Base-by-base conservation (phyloP, 2,888 invertebrate genomes). In the Athripsodes cinereus region DNA sequence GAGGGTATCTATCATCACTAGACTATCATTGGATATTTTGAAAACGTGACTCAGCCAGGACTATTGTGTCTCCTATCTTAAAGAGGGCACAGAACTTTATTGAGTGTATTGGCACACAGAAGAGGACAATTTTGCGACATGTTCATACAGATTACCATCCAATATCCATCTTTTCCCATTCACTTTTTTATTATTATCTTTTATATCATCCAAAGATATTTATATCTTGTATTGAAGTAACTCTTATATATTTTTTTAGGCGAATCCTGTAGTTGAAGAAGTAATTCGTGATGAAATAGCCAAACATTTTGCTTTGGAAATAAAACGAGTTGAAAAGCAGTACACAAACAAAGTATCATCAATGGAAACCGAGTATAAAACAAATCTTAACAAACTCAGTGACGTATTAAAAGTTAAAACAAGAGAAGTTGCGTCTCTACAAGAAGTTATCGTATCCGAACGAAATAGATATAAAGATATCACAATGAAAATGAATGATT, bases 241-340 rank as follows among this genome's bases (percentile, higher is more conserved):
- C n/a, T 11, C 31, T 40, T 40, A 8, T 47, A 8, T 49, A 40
- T 63, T 46, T 59, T 72, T 73, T 44, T 72, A 81, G 73, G 81
- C 76, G 16, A 74, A 73, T 13, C 19, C 55, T 2, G 51, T 50
- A 52, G 78, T 79, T 67, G 80, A 80, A 64, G 78, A 78, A 67
- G 81, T 81, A 1, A 81, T 86, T 55, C 75, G 85, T 1, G 83
- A 86, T 62, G 86, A 86, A 68, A 83, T 85, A 76, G 84, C 85
- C 0, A 83, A 83, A 64, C 81, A 84, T 59, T 85, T 83, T 64
- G 82, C 83, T 0, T 66, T 79, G 22, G 84, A 86, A 71, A 74
- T 86, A 64, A 83, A 82, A 68, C 75, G 77, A 0, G 72, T 80
- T 8, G 82, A 82, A 69, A 76, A 78, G 71, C 77, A 79, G 59